Evolutionary conservation across 2,888 invertebrate species (phyloP), one percentile per base, ranked within the genome.

Genomic region (Lasioglossum marginatum): DNA sequence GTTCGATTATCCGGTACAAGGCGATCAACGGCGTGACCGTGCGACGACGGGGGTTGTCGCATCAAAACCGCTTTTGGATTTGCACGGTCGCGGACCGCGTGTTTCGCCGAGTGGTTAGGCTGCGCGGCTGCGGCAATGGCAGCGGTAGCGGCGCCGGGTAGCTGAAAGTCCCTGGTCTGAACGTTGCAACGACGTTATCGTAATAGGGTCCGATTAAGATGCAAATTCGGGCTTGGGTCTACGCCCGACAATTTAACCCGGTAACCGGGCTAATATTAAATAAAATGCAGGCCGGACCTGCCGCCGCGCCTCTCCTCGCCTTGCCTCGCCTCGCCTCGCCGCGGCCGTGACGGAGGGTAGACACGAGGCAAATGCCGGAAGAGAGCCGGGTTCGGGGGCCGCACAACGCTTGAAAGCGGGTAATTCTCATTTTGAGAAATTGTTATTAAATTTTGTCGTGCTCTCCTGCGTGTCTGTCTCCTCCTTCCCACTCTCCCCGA

Each of bases 171-270:
- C 66, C 66, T 14, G 84, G 89, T 86, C 75, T 88, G 81, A 88
- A 87, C 86, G 90, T 82, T 91, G 91, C 93, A 94, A 93, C 92
- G 93, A 93, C 92, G 94, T 94, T 93, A 93, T 92, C 90, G 92
- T 94, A 94, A 94, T 93, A 92, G 94, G 93, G 91, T 91, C 92
- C 93, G 94, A 94, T 94, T 94, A 94, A 94, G 94, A 94, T 94
- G 94, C 94, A 94, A 94, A 94, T 94, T 94, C 91, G 88, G 90
- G 90, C 83, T 89, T 83, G 90, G 81, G 87, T 88, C 91, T 86
- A 89, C 92, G 88, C 90, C 90, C 93, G 92, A 94, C 94, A 93
- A 94, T 94, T 94, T 94, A 93, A 93, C 92, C 92, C 89, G 92
- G 92, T 93, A 94, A 94, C 93, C 93, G 88, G 92, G 93, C 92